Percentiles rank a stretch among this genome's conserved stretches.
These are phyloP conservation scores for Xanthia togata DNA, from an alignment of 2,888 invertebrate species.

Conservation along the genomic window DNA sequence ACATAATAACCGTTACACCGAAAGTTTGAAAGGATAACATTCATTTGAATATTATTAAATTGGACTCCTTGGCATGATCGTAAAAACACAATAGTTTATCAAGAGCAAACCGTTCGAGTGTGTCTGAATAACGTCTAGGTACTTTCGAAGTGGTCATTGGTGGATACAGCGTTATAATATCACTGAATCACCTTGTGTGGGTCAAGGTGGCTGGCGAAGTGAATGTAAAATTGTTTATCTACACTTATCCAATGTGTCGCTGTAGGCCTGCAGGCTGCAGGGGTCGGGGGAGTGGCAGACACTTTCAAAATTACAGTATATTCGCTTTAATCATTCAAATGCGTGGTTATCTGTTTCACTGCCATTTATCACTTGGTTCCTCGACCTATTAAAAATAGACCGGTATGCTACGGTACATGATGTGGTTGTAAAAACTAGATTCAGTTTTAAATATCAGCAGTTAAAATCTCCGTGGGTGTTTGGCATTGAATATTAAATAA, in stretches of 20 bases:
- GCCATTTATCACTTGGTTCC: slow-evolving; percentile 41
- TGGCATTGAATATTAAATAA: slow-evolving; percentile 46
- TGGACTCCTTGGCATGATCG: slow-evolving; percentile 36
- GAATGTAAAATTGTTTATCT: slow-evolving; percentile 86
- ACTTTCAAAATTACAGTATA: slow-evolving; percentile 68
- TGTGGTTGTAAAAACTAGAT: slow-evolving; percentile 36
- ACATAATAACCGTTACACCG: slow-evolving; percentile 34
- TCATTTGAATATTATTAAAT: slow-evolving; percentile 45
- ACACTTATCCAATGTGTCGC: slow-evolving; percentile 72
- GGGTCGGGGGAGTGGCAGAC: slow-evolving; percentile 42
- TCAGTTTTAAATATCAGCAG: slow-evolving; percentile 41
- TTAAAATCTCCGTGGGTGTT: slow-evolving; percentile 27
- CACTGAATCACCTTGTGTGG: slow-evolving; percentile 88
- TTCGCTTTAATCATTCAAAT: slow-evolving; percentile 42
- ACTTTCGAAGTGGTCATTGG: slow-evolving; percentile 87
- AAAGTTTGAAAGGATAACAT: slow-evolving; percentile 35
- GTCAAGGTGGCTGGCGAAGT: slow-evolving; percentile 86
- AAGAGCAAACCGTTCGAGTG: slow-evolving; percentile 71
- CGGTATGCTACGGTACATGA: slow-evolving; percentile 33
- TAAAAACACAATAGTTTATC: slow-evolving; percentile 50
- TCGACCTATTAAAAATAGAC: slow-evolving; percentile 46
- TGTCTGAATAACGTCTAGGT: slow-evolving; percentile 79
- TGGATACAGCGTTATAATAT: slow-evolving; percentile 84
- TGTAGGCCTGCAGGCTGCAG: slow-evolving; percentile 48
- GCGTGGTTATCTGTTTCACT: slow-evolving; percentile 37